Base-by-base conservation (phyloP, 92 coral and sea anemone species). In the Porites divaricata region DNA sequence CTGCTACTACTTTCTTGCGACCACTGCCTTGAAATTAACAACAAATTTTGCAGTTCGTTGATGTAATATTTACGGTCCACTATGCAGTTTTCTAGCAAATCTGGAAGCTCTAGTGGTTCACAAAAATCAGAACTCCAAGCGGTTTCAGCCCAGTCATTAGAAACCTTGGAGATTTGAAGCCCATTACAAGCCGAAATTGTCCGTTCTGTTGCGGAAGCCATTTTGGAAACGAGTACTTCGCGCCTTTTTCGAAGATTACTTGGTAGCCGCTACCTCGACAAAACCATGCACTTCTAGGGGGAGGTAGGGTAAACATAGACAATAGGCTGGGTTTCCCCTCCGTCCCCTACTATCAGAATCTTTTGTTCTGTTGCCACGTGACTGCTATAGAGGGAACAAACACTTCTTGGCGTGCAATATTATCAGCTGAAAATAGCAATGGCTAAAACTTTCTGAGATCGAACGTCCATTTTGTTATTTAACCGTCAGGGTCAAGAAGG, bases 71-170 rank as follows among this genome's bases (percentile, higher is more conserved):
- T 69, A 67, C 88, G 75, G 76, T 86, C 91, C 1, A 78, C 69
- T 67, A 59, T 63, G 87, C 79, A 89, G 21, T 88, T 95, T 76
- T 89, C 81, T 61, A 96, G 66, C 25, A 86, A 85, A 49, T 96
- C 99, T 28, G 99, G 99, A n/a, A 95, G 80, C 14, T 88, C 98
- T 24, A 81, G 70, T 41, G 67, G 81, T 75, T 92, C 98, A 58
- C 92, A 93, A 89, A 96, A 96, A 66, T 96, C 99, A n/a, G 92
- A 83, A 77, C 93, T 85, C 99, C 99, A 96, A 6, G 89, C 98
- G 66, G 89, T 83, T 59, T 93, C 93, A 4, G 95, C 82, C 99
- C 99, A 96, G 4, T 95, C 89, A 53, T 81, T 91, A 7, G 98
- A 81, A 23, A 96, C 79, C 13, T 87, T 82, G 21, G 90, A 66